These are phyloP conservation scores for Saiga tatarica DNA, from an alignment of 2,113 vertebrate genomes.

Conservation along the genomic window DNA sequence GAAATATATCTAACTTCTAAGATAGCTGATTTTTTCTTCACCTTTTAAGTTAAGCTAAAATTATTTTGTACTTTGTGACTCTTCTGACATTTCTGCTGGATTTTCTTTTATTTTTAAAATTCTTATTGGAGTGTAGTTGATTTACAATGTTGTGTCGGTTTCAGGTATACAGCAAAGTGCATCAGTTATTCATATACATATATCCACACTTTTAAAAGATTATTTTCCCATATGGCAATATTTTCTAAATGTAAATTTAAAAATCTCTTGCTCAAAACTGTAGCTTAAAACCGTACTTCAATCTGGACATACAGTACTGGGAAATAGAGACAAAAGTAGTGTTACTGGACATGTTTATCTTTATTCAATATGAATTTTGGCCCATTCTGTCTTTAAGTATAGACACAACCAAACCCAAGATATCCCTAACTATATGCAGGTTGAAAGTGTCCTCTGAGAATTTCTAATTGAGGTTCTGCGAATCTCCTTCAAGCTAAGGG, in stretches of 20 bases:
- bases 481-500: neutral
- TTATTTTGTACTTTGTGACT: neutral
- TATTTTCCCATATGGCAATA: neutral
- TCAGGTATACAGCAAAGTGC: neutral
- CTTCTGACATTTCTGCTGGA: neutral
- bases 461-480: neutral
- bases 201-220: neutral
- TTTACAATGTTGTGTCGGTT: neutral
- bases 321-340: neutral
- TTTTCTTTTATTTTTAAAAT: neutral
- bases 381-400: neutral
- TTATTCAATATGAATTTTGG: neutral
- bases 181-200: neutral
- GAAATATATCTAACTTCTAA: neutral
- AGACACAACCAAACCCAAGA: neutral
- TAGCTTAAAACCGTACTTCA: neutral
- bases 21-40: neutral
- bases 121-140: neutral
- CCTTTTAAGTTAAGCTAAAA: slow-evolving; percentile 18
- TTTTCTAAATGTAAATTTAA: neutral
- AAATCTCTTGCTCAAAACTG: neutral
- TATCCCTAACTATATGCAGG: neutral
- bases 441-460: neutral
- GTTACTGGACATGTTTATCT: neutral
- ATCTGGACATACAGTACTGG: neutral